These are phyloP conservation scores for Colletes collaris DNA, from an alignment of 2,888 invertebrate genomes.

Conservation along the genomic window DNA sequence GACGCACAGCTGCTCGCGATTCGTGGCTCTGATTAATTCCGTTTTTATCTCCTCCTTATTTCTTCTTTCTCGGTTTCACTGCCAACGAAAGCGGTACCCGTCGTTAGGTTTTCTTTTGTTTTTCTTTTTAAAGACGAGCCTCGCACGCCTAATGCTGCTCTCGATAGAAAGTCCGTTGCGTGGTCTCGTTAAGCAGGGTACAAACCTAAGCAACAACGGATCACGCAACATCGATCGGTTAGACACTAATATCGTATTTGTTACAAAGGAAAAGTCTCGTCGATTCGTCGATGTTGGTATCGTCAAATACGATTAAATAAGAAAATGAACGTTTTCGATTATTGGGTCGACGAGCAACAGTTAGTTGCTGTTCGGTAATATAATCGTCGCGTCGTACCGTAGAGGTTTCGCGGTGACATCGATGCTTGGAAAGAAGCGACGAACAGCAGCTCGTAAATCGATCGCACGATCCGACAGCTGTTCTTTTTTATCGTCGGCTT, in stretches of 20 bases:
- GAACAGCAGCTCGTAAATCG: conserved; percentile 62
- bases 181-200: conserved; percentile 10
- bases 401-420: conserved; percentile 23
- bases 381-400: not conserved
- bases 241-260: no score
- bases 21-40: conserved; percentile 46
- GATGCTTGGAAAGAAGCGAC: conserved; percentile 43
- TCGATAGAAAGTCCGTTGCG: conserved; percentile 28
- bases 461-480: conserved; percentile 44
- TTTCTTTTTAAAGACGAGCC: conserved; percentile 16
- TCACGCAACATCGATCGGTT: no score
- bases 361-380: no score
- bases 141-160: conserved; percentile 8
- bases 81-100: conserved; percentile 31
- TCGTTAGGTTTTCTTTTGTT: not conserved
- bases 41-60: conserved; percentile 14
- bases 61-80: conserved; percentile 44
- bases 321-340: no score
- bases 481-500: conserved; percentile 44
- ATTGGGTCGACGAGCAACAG: no score
- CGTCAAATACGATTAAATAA: no score
- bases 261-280: not conserved
- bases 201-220: not conserved
- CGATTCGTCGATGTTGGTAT: not conserved
- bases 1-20: conserved; percentile 18